These are phyloP conservation scores for Pissodes strobi DNA, from an alignment of 1,140 invertebrate species.

Conservation along the genomic window DNA sequence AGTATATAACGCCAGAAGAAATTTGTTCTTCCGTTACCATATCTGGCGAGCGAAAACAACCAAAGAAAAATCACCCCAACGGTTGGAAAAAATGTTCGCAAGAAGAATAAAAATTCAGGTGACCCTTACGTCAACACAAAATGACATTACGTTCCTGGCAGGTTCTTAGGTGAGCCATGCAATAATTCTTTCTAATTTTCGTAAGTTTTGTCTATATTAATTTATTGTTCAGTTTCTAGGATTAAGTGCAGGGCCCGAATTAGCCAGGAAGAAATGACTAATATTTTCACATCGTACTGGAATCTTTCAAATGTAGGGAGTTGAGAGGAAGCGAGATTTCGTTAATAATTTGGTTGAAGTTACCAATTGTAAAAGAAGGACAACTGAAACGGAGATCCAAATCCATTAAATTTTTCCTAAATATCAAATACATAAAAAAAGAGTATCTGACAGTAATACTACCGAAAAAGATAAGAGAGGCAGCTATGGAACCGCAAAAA, in stretches of 20 bases:
- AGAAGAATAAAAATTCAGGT: background rate
- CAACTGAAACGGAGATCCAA: background rate
- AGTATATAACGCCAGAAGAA: too few species aligned
- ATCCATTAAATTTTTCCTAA: background rate
- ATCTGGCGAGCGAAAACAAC: background rate
- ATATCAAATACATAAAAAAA: background rate
- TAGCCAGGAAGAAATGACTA: background rate
- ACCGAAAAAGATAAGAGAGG: too few species aligned
- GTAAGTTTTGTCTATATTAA: background rate
- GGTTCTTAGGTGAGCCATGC: background rate
- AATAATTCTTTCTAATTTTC: background rate
- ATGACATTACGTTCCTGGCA: background rate
- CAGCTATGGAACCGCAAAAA: too few species aligned
- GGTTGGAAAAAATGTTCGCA: conserved; percentile 2
- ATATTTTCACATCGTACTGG: background rate
- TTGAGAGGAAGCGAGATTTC: background rate
- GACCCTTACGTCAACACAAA: background rate
- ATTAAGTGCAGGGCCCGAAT: background rate
- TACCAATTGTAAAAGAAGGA: background rate
- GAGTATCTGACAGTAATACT: too few species aligned
- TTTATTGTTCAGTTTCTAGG: background rate
- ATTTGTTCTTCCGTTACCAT: too few species aligned
- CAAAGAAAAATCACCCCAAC: background rate
- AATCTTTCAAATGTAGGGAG: background rate
- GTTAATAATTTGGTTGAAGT: background rate